A percentile compares a stretch with the other conserved stretches of the same genome.
phyloP scores from a whole-genome alignment of 2,113 vertebrate species.

The Bambusicola thoracicus region DNA sequence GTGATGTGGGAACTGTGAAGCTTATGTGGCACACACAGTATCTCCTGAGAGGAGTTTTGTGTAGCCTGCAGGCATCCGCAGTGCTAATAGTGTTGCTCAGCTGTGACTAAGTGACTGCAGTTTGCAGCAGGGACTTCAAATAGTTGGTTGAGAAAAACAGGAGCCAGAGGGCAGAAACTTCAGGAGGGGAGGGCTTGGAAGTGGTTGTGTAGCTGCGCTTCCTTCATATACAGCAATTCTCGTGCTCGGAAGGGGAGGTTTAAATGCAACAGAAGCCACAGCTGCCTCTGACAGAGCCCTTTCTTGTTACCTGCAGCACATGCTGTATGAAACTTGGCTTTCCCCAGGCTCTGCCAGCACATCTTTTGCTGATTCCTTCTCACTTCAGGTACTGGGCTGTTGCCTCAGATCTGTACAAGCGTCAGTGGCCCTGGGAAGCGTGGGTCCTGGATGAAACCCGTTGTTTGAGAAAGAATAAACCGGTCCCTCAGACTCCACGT shows the following conservation, averaged over 20 bases:
- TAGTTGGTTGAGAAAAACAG: not conserved
- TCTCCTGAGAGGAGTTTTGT: not conserved
- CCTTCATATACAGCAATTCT: not conserved
- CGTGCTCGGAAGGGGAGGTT: not conserved
- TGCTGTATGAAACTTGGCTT: not conserved
- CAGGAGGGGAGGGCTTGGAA: not conserved
- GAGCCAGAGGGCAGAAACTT: not conserved
- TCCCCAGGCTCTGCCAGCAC: not conserved
- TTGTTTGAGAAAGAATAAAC: not conserved
- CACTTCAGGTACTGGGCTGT: not conserved
- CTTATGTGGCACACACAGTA: not conserved
- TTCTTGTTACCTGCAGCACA: constrained; percentile 8
- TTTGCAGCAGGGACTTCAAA: constrained; percentile 9
- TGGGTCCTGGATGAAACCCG: not conserved
- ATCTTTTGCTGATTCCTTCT: not conserved
- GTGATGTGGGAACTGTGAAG: not conserved
- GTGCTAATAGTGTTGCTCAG: constrained; percentile 14
- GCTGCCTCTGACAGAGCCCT: not conserved
- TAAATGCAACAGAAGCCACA: not conserved
- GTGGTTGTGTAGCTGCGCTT: not conserved
- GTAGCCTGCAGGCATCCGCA: not conserved
- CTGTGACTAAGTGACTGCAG: constrained; percentile 43
- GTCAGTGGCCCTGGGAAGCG: not conserved
- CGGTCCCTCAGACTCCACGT: not conserved
- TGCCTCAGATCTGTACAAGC: not conserved